Evolutionary conservation across 1,140 invertebrate genomes (phyloP), one percentile per base, ranked within the genome.

Genomic region (Drosophila takahashii): DNA sequence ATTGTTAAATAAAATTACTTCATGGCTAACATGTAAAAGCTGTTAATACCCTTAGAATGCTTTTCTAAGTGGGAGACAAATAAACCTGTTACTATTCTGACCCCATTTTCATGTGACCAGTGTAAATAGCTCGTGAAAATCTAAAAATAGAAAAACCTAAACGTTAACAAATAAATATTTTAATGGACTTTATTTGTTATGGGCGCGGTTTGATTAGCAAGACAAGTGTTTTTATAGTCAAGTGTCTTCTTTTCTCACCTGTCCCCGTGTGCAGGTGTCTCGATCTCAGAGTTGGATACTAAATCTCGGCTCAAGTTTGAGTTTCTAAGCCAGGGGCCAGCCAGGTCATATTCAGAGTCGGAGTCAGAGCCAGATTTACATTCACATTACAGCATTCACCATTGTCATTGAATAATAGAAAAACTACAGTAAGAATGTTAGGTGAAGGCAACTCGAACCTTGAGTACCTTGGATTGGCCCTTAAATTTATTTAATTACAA

Each of bases 381-480:
- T 70, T 70, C 70, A 70, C 77, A 81, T 81, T 67, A 47, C 71
- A 81, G 76, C 75, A 77, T 81, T 81, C 59, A 58, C 66, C 45
- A 64, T 69, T 81, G 79, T 81, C 79, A 81, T 81, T 83, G 79
- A 74, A 81, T 81, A 74, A 78, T 53, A 60, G 15, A 62, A 64
- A 79, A 70, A 42, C n/a, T 22, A 37, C 34, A 53, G 51, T 15
- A 36, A 42, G 26, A 48, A 18, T 41, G 26, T 39, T 15, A 7
- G 9, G 34, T 48, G 26, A 22, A 11, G 6, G 27, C 16, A 8
- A 37, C 9, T 36, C 47, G 36, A 36, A 39, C 26, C 16, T 5
- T 11, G 6, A 29, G 13, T 57, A 56, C 47, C 52, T 44, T 44
- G 5, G 1, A 15, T 15, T 16, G 6, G 37, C 37, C 8, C 6